Percentiles rank a stretch among this genome's conserved stretches.
Conservation (phyloP, 2,888 invertebrate genomes). For the Drosophila anomalata region DNA sequence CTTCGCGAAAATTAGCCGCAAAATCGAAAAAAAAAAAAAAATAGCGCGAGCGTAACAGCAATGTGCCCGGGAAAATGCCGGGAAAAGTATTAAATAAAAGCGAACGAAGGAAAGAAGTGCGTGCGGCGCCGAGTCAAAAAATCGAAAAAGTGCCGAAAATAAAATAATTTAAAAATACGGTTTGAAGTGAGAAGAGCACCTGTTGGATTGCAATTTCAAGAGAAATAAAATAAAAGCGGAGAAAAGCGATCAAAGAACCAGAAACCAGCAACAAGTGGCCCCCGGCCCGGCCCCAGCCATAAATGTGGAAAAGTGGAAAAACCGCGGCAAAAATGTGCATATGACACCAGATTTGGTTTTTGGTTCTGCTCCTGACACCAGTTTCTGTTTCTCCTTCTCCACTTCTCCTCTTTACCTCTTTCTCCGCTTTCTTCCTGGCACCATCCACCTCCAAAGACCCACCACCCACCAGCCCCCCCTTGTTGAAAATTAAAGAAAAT, state of each 20-base stretch:
- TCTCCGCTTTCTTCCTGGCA: neutral
- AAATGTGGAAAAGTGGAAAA: constrained; percentile 22
- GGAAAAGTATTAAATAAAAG: constrained; percentile 44
- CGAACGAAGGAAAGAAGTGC: constrained; percentile 17
- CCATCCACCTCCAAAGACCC: neutral
- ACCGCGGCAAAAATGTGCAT: constrained; percentile 56
- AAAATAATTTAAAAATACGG: constrained; percentile 14
- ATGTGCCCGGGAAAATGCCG: constrained; percentile 50
- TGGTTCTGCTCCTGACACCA: constrained; percentile 17
- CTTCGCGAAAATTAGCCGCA: constrained; percentile 9
- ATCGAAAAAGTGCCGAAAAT: constrained; percentile 41
- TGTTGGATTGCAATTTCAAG: constrained; percentile 48
- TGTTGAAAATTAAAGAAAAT: constrained; percentile 55
- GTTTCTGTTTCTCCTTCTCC: constrained; percentile 40
- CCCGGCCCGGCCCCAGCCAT: constrained; percentile 4
- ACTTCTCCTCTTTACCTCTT: constrained; percentile 25
- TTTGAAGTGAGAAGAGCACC: constrained; percentile 25
- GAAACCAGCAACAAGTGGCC: constrained; percentile 25
- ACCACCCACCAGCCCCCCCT: neutral
- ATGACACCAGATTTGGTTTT: constrained; percentile 46
- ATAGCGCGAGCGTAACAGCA: constrained; percentile 2
- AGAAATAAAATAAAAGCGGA: neutral
- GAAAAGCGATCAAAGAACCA: constrained; percentile 24
- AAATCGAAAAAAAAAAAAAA: neutral
- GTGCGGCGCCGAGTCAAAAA: neutral